Conservation (phyloP, 1,140 invertebrate genomes). For the Drosophila hydei region DNA sequence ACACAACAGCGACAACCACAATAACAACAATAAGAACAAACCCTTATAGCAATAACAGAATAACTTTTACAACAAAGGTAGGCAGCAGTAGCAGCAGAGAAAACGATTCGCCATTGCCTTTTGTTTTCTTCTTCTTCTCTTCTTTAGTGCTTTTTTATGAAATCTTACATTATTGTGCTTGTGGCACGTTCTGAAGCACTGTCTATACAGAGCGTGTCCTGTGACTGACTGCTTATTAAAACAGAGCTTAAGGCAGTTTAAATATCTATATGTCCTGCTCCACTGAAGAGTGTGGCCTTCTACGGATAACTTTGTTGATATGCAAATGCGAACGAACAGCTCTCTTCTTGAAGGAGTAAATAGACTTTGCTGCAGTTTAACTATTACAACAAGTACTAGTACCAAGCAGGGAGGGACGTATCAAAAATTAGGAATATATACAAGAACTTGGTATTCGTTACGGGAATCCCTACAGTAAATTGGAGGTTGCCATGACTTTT, state of each 20-base stretch:
- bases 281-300: neutral
- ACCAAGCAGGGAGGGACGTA: no score
- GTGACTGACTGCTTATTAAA: constrained; percentile 68
- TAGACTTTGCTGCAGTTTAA: neutral
- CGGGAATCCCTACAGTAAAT: no score
- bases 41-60: constrained; percentile 49
- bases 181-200: constrained; percentile 63
- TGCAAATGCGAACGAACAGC: constrained; percentile 20
- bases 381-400: no score
- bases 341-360: neutral
- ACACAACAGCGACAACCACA: constrained; percentile 41
- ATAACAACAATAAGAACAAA: constrained; percentile 45
- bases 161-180: constrained; percentile 73
- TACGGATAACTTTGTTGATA: constrained; percentile 4
- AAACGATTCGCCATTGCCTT: constrained; percentile 4
- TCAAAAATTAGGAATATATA: no score
- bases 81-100: neutral
- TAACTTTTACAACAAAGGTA: constrained; percentile 47
- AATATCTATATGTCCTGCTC: constrained; percentile 28
- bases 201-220: constrained; percentile 8
- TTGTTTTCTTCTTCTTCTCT: neutral
- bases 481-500: no score
- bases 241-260: constrained; percentile 44
- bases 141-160: constrained; percentile 55
- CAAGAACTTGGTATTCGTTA: no score